A percentile compares a stretch with the other conserved stretches of the same genome.
Conservation (phyloP, 2,797 vertebrate species). For the Chanos chanos region DNA sequence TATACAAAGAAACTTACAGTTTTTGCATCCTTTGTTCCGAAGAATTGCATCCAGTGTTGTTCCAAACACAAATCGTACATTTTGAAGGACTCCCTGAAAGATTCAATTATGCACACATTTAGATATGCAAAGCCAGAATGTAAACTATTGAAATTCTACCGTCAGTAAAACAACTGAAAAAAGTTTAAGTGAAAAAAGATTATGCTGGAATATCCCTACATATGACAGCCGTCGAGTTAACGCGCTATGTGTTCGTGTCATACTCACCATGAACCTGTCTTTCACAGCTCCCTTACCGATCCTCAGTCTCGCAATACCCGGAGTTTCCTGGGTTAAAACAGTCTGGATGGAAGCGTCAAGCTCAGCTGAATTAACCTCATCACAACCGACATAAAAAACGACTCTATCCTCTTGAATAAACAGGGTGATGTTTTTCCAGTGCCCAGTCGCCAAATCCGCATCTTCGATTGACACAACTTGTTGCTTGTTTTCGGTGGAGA, state of each 20-base stretch:
- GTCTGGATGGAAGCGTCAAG: conserved; percentile 90
- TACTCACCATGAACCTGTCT: conserved; percentile 91
- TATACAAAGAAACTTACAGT: conserved; percentile 75
- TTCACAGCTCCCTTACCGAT: conserved; percentile 91
- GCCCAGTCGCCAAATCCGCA: conserved; percentile 84
- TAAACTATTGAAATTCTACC: too few relatives aligned
- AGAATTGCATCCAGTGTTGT: conserved; percentile 91
- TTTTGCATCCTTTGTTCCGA: conserved; percentile 96
- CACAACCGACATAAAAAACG: conserved; percentile 87
- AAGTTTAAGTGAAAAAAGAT: too few relatives aligned
- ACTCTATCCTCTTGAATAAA: conserved; percentile 88
- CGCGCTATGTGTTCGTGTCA: background rate
- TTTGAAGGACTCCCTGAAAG: conserved; percentile 93
- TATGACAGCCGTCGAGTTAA: conserved; percentile 27
- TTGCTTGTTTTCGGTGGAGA: conserved; percentile 83
- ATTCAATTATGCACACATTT: too few relatives aligned
- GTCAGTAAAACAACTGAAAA: too few relatives aligned
- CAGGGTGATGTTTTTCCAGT: conserved; percentile 94
- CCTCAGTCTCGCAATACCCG: conserved; percentile 76
- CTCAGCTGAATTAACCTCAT: conserved; percentile 85
- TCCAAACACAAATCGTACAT: conserved; percentile 95
- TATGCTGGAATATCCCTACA: background rate
- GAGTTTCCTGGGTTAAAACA: conserved; percentile 84
- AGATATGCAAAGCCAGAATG: too few relatives aligned
- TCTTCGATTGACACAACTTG: conserved; percentile 90